Base-by-base conservation (phyloP, 2,113 vertebrate genomes). In the Stercorarius parasiticus region DNA sequence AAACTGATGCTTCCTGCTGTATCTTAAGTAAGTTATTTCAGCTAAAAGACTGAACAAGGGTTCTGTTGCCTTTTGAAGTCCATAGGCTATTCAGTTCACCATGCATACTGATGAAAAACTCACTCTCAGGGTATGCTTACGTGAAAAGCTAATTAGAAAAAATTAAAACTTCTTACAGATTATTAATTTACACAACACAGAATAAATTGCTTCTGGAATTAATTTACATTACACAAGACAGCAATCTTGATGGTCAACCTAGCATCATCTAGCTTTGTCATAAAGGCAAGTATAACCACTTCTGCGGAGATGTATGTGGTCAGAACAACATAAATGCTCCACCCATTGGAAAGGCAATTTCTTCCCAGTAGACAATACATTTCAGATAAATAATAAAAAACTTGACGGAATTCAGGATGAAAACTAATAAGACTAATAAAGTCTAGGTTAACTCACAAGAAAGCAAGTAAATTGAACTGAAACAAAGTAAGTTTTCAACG, bases 231-330 rank as follows among this genome's bases (percentile, higher is more conserved):
- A 82, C 15, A 79, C 7, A 10, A 10, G 69, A 55, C 11, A 81
- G 17, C 25, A 83, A 26, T 25, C 45, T 27, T 84, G 47, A 58
- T 21, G 49, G 43, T 34, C 77, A 91, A 23, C 17, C 38, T 47
- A 17, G n/a, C 4, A 3, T 64, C 47, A 45, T 13, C 11, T 19
- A 66, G 22, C 27, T 72, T 30, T 26, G 18, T 47, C 34, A 84
- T 7, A 47, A 87, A 87, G 32, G 25, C 11, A 91, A 67, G 22
- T 26, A 47, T 16, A 40, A 80, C 27, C 50, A 90, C 23, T 16
- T 69, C 58, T 8, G 2, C 1, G 0, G 70, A 73, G 29, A 25
- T 19, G 15, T 23, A 36, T 2, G 8, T 5, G 9, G 16, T 49
- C 73, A 87, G 36, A 85, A 32, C 9, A 89, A 84, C 0, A 0